Percentiles rank a stretch among this genome's conserved stretches.
These are phyloP conservation scores for Brachystomella parvula DNA, from an alignment of 1,140 invertebrate species.

Conservation along the genomic window DNA sequence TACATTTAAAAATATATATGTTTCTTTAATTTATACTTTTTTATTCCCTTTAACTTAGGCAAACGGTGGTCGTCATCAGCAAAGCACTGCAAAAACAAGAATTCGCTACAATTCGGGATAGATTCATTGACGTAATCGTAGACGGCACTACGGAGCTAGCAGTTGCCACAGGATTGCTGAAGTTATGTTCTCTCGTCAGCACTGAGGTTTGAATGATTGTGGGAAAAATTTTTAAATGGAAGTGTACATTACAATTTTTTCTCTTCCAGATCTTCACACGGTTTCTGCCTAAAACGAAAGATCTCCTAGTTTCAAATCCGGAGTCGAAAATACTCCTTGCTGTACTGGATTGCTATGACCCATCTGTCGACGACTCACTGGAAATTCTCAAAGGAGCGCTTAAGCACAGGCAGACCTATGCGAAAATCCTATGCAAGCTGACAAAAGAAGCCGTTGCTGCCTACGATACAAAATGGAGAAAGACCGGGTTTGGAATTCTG, in stretches of 20 bases:
- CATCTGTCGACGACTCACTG: conserved; percentile 9
- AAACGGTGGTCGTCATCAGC: conserved; percentile 7
- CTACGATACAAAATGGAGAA: conserved; percentile 15
- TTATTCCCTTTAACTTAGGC: conserved; percentile 3
- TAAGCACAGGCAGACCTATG: conserved; percentile 9
- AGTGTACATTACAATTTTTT: conserved; percentile 3
- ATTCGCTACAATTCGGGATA: background rate
- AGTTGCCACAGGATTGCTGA: conserved; percentile 10
- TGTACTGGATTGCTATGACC: conserved; percentile 29
- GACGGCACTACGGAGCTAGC: background rate
- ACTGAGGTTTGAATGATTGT: background rate
- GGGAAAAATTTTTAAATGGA: background rate
- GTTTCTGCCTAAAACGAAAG: conserved; percentile 8
- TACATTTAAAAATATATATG: background rate
- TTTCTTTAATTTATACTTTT: background rate
- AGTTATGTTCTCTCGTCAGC: conserved; percentile 3
- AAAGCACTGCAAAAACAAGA: background rate
- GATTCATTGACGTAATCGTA: conserved; percentile 10
- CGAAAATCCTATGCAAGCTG: conserved; percentile 20
- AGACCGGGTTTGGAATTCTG: conserved; percentile 24
- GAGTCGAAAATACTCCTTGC: conserved; percentile 14
- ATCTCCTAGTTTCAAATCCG: conserved; percentile 1
- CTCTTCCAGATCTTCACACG: conserved; percentile 7
- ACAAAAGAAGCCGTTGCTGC: conserved; percentile 16
- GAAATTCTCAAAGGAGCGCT: conserved; percentile 16